Evolutionary conservation across 2,113 vertebrate species (phyloP), one percentile per base, ranked within the genome.

Genomic region (Cygnus atratus): DNA sequence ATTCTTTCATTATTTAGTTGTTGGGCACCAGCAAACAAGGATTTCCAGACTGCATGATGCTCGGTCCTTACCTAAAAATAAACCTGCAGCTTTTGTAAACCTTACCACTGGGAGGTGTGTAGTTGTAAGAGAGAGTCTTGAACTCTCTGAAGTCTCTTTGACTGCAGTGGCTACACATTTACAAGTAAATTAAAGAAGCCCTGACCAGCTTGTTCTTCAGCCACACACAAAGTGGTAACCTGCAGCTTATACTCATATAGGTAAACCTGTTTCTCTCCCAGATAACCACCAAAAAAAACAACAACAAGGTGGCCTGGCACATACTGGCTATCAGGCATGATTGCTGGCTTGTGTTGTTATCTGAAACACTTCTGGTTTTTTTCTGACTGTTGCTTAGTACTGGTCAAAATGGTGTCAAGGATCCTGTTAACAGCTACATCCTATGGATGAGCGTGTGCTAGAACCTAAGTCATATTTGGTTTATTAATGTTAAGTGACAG

Each of bases 381-480:
- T 65, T 43, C 43, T 61, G 48, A 2, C 7, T 13, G 17, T 44
- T 26, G 10, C 29, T 28, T 39, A 35, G 6, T 44, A 52, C 55
- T 48, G 17, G 26, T 3, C 25, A 35, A 61, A 72, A 41, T 0
- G 1, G 28, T 35, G 77, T 24, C 55, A 44, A 1, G 7, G 2
- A 11, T 11, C 29, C 55, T 72, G 17, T 41, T 74, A 29, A 43
- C 1, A 72, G n/a, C 37, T 39, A 4, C 1, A 1, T 0, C 0
- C 50, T 19, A 8, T 0, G 0, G 33, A 14, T 7, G 37, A 20
- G 25, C 5, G 15, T 25, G 41, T 37, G 52, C 16, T 5, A 14
- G 26, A 52, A 58, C 4, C 9, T 24, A 62, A 70, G 54, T 0
- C 2, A 0, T 17, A 3, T 44, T 59, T 8, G 14, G 14, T 31